These are phyloP conservation scores for Hesperia comma DNA, from an alignment of 2,888 invertebrate genomes.

Conservation along the genomic window DNA sequence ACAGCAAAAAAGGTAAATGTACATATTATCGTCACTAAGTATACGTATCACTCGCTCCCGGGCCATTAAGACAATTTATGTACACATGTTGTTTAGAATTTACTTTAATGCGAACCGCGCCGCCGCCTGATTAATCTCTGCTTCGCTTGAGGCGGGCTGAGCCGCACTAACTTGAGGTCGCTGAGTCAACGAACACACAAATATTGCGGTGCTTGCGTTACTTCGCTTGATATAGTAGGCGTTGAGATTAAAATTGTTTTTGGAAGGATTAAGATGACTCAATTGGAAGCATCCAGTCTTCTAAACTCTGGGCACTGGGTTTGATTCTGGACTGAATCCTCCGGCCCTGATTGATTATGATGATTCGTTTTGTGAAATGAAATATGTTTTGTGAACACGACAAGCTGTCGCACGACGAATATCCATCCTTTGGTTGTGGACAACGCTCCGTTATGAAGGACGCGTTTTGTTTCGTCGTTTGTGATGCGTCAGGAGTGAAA, in stretches of 20 bases:
- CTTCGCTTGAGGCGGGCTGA: conserved; percentile 10
- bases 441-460: too few relatives aligned
- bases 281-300: too few relatives aligned
- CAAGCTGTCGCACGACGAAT: too few relatives aligned
- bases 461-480: too few relatives aligned
- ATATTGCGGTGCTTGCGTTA: conserved; percentile 17
- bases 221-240: not conserved
- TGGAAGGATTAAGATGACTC: not conserved
- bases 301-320: too few relatives aligned
- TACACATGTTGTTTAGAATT: conserved; percentile 75
- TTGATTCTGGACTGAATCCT: too few relatives aligned
- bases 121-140: conserved; percentile 70
- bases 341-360: too few relatives aligned
- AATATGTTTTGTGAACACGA: too few relatives aligned
- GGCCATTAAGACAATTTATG: conserved; percentile 76
- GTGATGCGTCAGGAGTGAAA: too few relatives aligned
- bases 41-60: conserved; percentile 35
- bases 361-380: too few relatives aligned
- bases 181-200: conserved; percentile 23
- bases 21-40: conserved; percentile 13
- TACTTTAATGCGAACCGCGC: conserved; percentile 72
- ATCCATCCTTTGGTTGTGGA: too few relatives aligned
- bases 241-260: not conserved
- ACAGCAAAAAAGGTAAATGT: too few relatives aligned
- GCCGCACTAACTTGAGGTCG: conserved; percentile 20